phyloP scores from a whole-genome alignment of 2,113 vertebrate species.

The Tapirus terrestris region DNA sequence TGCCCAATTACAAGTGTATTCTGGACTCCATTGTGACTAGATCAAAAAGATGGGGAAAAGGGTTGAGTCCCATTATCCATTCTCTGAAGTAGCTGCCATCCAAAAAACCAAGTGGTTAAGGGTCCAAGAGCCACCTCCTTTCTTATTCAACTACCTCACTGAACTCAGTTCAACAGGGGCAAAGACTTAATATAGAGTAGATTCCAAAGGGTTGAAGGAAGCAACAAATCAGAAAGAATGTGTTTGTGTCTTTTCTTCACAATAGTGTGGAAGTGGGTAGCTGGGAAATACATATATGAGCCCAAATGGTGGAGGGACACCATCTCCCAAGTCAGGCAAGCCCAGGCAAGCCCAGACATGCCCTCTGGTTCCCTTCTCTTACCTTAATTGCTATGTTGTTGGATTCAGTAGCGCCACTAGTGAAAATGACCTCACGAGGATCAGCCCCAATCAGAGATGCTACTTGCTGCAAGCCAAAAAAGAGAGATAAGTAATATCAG shows the following conservation, averaged over 20 bases:
- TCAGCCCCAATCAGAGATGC: conserved; percentile 96
- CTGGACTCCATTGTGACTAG: conserved; percentile 19
- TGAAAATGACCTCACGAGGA: conserved; percentile 97
- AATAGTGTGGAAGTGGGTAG: background rate
- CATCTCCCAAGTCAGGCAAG: background rate
- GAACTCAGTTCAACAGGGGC: background rate
- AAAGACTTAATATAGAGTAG: background rate
- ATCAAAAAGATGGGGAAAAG: background rate
- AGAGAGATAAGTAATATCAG: conserved; percentile 37
- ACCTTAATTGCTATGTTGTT: conserved; percentile 99
- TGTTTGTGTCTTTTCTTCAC: background rate
- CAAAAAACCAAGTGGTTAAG: background rate
- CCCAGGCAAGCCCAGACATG: background rate
- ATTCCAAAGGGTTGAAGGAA: background rate
- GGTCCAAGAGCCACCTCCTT: background rate
- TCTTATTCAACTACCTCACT: conserved; percentile 26
- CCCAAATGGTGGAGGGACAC: background rate
- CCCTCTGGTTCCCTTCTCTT: conserved; percentile 61
- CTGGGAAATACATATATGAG: background rate
- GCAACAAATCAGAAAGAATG: background rate
- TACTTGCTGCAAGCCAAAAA: conserved; percentile 91
- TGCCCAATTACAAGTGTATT: background rate
- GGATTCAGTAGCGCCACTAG: conserved; percentile 98
- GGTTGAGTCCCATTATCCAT: background rate
- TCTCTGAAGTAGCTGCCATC: conserved; percentile 1